phyloP scores from a whole-genome alignment of 1,140 invertebrate species.

The Onthophagus taurus region DNA sequence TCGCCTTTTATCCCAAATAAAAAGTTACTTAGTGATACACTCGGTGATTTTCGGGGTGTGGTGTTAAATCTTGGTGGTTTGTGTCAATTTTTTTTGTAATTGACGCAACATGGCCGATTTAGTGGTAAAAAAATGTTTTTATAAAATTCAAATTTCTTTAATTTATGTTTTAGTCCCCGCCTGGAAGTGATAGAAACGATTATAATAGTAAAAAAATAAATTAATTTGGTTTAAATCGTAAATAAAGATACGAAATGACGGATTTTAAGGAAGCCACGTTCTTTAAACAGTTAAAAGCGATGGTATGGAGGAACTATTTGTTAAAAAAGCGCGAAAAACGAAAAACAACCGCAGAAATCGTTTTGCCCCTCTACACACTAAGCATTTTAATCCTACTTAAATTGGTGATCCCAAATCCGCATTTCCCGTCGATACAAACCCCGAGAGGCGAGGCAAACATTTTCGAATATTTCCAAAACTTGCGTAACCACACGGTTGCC shows the following conservation, averaged over 20 bases:
- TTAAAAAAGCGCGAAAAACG: slow-evolving; percentile 62
- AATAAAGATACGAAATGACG: slow-evolving; percentile 17
- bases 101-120: too few relatives aligned
- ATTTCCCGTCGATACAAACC: slow-evolving; percentile 56
- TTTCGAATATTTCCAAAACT: slow-evolving; percentile 50
- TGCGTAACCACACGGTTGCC: slow-evolving; percentile 53
- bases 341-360: slow-evolving; percentile 58
- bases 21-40: too few relatives aligned
- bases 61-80: too few relatives aligned
- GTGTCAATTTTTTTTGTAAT: too few relatives aligned
- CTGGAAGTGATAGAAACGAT: too few relatives aligned
- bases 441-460: slow-evolving; percentile 48
- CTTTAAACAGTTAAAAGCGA: slow-evolving; percentile 56
- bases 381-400: slow-evolving; percentile 62
- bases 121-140: too few relatives aligned
- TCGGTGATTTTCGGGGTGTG: too few relatives aligned
- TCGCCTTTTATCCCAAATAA: too few relatives aligned
- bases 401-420: slow-evolving; percentile 60
- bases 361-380: slow-evolving; percentile 62
- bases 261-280: slow-evolving; percentile 37
- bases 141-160: too few relatives aligned
- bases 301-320: slow-evolving; percentile 57
- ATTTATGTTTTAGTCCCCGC: too few relatives aligned
- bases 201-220: background rate
- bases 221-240: background rate